Base-by-base conservation (phyloP, 2,797 vertebrate species). In the Falco novaeseelandiae region DNA sequence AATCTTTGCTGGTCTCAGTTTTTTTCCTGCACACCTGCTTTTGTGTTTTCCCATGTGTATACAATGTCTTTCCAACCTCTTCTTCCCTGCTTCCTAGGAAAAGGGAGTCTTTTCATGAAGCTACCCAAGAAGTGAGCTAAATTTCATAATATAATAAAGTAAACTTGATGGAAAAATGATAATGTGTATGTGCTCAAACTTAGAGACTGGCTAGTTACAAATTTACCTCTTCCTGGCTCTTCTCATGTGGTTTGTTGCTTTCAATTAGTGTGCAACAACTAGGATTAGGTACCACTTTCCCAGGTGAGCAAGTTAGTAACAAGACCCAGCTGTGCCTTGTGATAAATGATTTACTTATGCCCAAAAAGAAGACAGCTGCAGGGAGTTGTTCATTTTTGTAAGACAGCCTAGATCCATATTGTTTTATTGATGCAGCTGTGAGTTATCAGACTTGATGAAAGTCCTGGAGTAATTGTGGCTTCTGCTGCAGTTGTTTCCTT, bases 361-460 rank as follows among this genome's bases (percentile, higher is more conserved):
- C 22, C 20, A 8, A 6, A 49, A 10, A 49, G 61, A 80, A 38
- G 44, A 32, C 7, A 81, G 42, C 58, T 72, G 51, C 8, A 34
- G 40, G 40, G 14, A 58, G 27, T 16, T 82, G 19, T 82, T 86
- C 1, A 7, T 13, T 58, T 78, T 42, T 87, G 19, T 29, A 51
- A 34, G 72, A 36, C 21, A 63, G 12, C 36, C 51, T 63, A 77
- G 36, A 54, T 40, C 14, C 55, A 91, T 55, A 93, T 76, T 61
- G 76, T 19, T 52, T 95, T 59, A 19, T 30, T 87, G 5, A 59
- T 87, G 77, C 40, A 95, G 38, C 25, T 98, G 38, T 97, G 97
- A 92, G 81, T 96, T 76, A 73, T 94, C 89, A 40, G 97, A 95
- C 36, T 97, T 32, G 0, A 32, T 51, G 42, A 44, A 49, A 29